These are phyloP conservation scores for Butorides virescens DNA, from an alignment of 2,113 vertebrate species.

Conservation along the genomic window DNA sequence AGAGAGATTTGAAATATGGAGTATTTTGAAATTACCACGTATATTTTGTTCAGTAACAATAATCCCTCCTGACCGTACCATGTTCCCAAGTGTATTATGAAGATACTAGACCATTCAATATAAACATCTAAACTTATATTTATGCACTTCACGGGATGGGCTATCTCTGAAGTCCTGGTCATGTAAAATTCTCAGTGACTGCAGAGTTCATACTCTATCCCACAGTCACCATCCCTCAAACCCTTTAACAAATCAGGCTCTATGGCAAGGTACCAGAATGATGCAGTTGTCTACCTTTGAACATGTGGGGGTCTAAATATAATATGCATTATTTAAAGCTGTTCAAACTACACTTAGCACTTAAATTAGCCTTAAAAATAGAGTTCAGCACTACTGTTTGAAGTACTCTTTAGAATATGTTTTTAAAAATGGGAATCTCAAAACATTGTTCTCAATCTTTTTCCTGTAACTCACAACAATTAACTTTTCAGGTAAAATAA, in stretches of 20 bases:
- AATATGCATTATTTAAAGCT: background rate
- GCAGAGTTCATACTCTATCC: background rate
- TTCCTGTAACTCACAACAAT: background rate
- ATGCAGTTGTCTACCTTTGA: background rate
- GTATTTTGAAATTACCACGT: background rate
- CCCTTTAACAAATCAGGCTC: background rate
- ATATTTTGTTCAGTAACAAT: background rate
- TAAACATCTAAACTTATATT: background rate
- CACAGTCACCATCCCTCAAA: background rate
- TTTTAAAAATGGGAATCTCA: background rate
- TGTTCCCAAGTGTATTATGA: background rate
- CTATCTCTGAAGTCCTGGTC: background rate
- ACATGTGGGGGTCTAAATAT: background rate
- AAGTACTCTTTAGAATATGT: background rate
- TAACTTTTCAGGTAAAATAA: background rate
- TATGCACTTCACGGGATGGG: background rate
- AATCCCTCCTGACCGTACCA: fast-evolving
- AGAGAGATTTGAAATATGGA: background rate
- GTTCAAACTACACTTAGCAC: background rate
- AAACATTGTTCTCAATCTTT: background rate
- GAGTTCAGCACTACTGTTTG: background rate
- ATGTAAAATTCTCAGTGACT: background rate
- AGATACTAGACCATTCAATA: background rate
- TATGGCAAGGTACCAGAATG: background rate
- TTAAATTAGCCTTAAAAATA: background rate